Evolutionary conservation across 2,113 vertebrate species (phyloP), one percentile per base, ranked within the genome.

Genomic region (rat (Rattus norvegicus)): DNA sequence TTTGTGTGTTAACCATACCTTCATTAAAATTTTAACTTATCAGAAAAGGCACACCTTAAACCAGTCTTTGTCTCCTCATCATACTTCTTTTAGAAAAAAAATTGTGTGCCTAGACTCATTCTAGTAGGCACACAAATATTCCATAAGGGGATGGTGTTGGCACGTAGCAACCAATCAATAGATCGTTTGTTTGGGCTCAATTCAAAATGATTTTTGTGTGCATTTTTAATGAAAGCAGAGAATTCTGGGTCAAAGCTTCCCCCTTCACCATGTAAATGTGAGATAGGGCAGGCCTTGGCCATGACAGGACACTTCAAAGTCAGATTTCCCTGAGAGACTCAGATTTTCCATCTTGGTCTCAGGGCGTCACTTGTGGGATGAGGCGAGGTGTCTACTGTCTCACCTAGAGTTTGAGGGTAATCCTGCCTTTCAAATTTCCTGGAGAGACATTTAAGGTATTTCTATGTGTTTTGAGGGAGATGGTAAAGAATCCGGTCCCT

Each of bases 311-410:
- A 36, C 11, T 77, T 89, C 28, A 54, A 83, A 91, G 95, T 67
- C 91, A 94, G 93, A 83, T 94, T 92, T 7, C 94, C 95, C 81
- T 97, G 94, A 88, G 54, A 69, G 36, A 73, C 86, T 97, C 94
- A 67, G 70, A 77, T 96, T 97, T 94, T 81, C 91, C 65, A 76
- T 39, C 79, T 85, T 94, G 61, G 91, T 94, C 91, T 95, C 77
- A 90, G 75, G 72, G 95, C 91, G 94, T 96, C 59, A 54, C 8
- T 49, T 75, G 54, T 65, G 73, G 67, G n/a, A 93, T 39, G 72
- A 93, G 63, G 81, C 92, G 61, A 59, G 92, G 26, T 89, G 63
- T 24, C 36, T 92, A 73, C 47, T 94, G 28, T 72, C 77, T 92
- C 63, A 70, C 75, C 5, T 92, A 49, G 73, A 76, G 89, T 77